Evolutionary conservation across 2,113 vertebrate species (phyloP).

Genomic region (Mirounga angustirostris): DNA sequence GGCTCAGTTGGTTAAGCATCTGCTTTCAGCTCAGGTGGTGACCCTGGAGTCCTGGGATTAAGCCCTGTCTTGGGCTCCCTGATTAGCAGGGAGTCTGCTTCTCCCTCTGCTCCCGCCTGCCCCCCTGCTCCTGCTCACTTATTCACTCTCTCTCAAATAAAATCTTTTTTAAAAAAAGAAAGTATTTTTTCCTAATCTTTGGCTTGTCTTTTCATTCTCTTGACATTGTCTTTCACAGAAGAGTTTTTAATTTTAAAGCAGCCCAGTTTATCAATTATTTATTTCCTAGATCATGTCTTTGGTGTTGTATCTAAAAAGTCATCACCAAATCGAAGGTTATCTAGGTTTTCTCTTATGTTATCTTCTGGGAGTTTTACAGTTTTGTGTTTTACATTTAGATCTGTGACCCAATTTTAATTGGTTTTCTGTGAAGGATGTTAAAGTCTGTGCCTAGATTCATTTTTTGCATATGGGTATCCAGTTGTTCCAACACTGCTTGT

Average conservation of each 20-base stretch:
- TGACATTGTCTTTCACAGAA: background rate
- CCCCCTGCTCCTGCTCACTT: background rate
- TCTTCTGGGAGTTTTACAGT: background rate
- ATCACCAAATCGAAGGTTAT: background rate
- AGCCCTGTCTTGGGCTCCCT: background rate
- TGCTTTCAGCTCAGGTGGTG: background rate
- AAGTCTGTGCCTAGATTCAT: background rate
- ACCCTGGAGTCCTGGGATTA: background rate
- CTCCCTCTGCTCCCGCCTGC: background rate
- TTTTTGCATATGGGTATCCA: background rate
- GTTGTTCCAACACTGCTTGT: background rate
- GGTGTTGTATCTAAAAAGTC: background rate
- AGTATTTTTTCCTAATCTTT: background rate
- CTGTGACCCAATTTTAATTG: background rate
- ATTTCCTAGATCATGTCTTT: background rate
- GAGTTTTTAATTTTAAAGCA: background rate
- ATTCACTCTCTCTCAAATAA: background rate
- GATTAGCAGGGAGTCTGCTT: background rate
- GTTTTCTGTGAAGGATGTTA: background rate
- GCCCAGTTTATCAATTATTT: background rate
- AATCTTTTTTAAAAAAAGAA: background rate
- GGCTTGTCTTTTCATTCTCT: background rate
- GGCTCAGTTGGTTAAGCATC: background rate
- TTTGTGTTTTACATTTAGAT: background rate
- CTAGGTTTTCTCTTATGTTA: background rate